Conservation (phyloP, 2,888 invertebrate species). For the Megaustenia siamemsis region DNA sequence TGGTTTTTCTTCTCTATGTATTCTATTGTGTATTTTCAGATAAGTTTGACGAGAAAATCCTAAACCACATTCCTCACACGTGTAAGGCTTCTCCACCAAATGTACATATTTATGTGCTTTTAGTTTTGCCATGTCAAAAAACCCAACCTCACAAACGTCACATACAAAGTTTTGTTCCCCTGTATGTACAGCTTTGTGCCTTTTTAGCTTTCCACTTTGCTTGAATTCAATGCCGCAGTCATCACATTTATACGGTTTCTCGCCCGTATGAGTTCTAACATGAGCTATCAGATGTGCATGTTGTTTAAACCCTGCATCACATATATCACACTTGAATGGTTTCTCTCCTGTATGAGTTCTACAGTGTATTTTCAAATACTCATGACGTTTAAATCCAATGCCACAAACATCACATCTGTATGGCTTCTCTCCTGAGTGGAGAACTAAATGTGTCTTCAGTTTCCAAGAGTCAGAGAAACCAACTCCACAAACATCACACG, state of each 20-base stretch:
- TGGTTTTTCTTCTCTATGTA: conserved; percentile 2
- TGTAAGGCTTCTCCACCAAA: not conserved
- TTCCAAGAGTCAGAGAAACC: not conserved
- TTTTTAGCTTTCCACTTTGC: not conserved
- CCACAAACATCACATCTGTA: conserved; percentile 20
- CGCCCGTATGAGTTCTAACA: not conserved
- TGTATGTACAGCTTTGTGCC: not conserved
- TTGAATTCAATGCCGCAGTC: not conserved
- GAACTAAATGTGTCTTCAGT: not conserved
- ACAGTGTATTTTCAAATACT: not conserved
- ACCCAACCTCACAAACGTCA: not conserved
- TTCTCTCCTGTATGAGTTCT: not conserved
- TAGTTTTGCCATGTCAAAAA: not conserved
- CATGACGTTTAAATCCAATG: not conserved
- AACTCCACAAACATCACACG: not conserved
- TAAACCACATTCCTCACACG: not conserved
- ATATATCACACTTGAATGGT: conserved; percentile 2
- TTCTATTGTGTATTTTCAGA: not conserved
- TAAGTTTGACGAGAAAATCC: not conserved
- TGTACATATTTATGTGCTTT: not conserved
- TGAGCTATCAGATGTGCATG: not conserved
- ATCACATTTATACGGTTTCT: not conserved
- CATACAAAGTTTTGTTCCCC: not conserved
- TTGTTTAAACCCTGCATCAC: not conserved
- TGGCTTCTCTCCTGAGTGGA: conserved; percentile 1